These are phyloP conservation scores for Ispidina lecontei DNA, from an alignment of 2,797 vertebrate species.

Conservation along the genomic window DNA sequence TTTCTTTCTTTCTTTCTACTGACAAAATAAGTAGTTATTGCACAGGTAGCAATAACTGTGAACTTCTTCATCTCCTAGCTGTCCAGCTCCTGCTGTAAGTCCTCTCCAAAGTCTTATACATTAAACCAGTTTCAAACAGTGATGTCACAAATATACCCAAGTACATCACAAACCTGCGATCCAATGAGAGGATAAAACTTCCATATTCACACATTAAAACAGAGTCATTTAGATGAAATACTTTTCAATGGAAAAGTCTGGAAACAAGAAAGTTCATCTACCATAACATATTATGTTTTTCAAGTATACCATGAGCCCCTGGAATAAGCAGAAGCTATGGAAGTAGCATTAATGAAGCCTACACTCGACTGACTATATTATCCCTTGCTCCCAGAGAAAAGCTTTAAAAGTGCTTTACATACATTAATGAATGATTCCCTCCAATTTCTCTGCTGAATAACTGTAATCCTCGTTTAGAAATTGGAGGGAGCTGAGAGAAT, in stretches of 20 bases:
- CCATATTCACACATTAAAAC: not conserved
- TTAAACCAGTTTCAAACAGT: not conserved
- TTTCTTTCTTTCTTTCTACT: not conserved
- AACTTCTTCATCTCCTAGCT: not conserved
- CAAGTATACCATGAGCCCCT: not conserved
- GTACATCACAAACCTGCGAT: not conserved
- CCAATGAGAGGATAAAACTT: not conserved
- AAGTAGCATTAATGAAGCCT: not conserved
- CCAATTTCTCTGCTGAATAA: not conserved
- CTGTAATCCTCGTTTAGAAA: not conserved
- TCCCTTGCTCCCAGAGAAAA: slow-evolving; percentile 18
- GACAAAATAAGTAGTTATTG: not conserved
- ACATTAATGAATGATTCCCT: not conserved
- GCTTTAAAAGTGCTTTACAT: slow-evolving; percentile 6
- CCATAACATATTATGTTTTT: not conserved
- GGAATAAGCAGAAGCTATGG: not conserved
- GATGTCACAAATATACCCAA: not conserved
- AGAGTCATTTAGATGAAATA: not conserved
- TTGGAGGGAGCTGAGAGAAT: not conserved
- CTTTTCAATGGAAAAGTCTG: not conserved
- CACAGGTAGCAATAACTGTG: not conserved
- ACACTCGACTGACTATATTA: not conserved
- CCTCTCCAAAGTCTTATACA: not conserved
- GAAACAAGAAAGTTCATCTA: not conserved
- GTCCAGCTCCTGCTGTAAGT: not conserved